Evolutionary conservation across 2,888 invertebrate species (phyloP), one percentile per base, ranked within the genome.

Genomic region (Dinocampus coccinellae): DNA sequence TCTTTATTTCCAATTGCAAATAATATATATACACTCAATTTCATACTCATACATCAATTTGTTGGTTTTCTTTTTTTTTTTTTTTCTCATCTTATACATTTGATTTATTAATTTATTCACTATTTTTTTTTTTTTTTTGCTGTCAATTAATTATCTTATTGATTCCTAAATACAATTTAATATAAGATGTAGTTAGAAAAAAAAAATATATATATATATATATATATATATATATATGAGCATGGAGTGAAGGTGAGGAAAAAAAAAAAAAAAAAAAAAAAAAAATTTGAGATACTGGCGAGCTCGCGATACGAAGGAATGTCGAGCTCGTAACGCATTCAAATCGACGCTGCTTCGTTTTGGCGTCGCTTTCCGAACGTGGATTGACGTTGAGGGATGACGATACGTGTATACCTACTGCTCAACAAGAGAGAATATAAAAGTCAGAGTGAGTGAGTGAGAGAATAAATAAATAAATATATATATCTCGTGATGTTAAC

Each of bases 371-470:
- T 73, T 74, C 71, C 70, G 74, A 77, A 75, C 76, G 72, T 64
- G 78, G 85, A 85, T 86, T 87, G 87, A 87, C 87, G 82, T 86
- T 86, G 86, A 87, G 83, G 85, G 82, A 87, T 86, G 86, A 85
- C 85, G 82, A 85, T 84, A 73, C 26, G 66, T n/a, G 36, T 55
- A 66, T 66, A 66, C 47, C 26, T 47, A 63, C 26, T 47, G 42
- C 22, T 64, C 67, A 58, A 60, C 26, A 39, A 33, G 34, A 66
- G 29, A 70, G 36, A n/a, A 52, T 68, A 70, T 58, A 72, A 16
- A 36, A 69, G 57, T 52, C 39, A 58, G 55, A 67, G 52, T 10
- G 57, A 58, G 13, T n/a, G 24, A 53, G 53, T 26, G 42, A 13
- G 39, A 39, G 39, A 52, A 72, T 20, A 47, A 29, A 67, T 69